Base-by-base conservation (phyloP, 2,888 invertebrate genomes). In the Nymphalis polychloros region DNA sequence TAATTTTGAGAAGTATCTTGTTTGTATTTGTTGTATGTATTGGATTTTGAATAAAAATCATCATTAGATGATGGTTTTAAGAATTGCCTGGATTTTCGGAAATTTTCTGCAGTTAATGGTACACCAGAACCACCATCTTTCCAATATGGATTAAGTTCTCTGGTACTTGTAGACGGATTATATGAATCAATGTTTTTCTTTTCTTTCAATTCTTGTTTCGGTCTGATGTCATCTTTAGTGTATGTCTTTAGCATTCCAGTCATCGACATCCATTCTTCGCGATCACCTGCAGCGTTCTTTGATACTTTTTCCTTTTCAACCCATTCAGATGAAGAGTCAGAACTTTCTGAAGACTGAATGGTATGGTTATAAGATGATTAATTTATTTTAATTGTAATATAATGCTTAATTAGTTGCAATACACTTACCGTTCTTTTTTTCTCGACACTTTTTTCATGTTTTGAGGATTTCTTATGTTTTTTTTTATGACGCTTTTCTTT, bases 111-210 rank as follows among this genome's bases (percentile, higher is more conserved):
- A 64, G 86, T 83, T 77, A 86, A 84, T 0, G 98, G 98, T 69
- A 98, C 82, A 2, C 98, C 98, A 64, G 94, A 94, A 0, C 98
- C 98, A 57, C 97, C 97, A 85, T 96, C 93, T 91, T 96, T 97
- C 98, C 98, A 98, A 81, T 97, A 97, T 0, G 97, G 98, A 93
- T 98, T 98, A 64, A 98, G 89, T 88, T 98, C 98, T 78, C 95
- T 92, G 1, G 86, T 87, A 83, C 95, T 96, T 72, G 95, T 95
- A 0, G 95, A 94, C 19, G 96, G 96, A 83, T 95, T 94, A 77
- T 95, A 95, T 52, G 93, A 90, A 79, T 94, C 93, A 66, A 93
- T 92, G 73, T 94, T 87, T 72, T 89, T 89, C 76, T 93, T 93
- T 69, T 92, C 84, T 75, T 91, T 91, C 67, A 93, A 89, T 61